phyloP scores from a whole-genome alignment of 2,888 invertebrate genomes.

The Ennomos erosarius region DNA sequence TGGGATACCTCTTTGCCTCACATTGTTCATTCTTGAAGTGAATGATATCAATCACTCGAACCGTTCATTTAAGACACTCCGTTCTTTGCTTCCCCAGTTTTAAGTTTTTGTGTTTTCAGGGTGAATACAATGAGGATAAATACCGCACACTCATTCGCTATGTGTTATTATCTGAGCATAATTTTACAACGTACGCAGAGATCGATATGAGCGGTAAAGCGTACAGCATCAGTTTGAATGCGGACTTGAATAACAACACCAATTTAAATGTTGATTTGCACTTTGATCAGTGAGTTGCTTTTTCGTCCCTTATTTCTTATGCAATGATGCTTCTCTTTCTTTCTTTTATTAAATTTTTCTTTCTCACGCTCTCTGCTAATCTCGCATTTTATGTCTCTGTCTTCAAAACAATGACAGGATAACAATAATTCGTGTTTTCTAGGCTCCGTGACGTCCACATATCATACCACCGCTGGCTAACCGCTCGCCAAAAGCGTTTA shows the following conservation, averaged over 20 bases:
- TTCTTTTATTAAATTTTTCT: no score
- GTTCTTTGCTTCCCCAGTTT: no score
- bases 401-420: no score
- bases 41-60: constrained; percentile 2
- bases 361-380: no score
- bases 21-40: constrained; percentile 3
- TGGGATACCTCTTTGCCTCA: constrained; percentile 1
- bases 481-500: constrained; percentile 86
- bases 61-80: background rate
- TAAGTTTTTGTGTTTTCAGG: constrained; percentile 65
- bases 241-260: constrained; percentile 88
- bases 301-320: no score
- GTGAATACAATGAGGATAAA: constrained; percentile 86
- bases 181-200: constrained; percentile 87
- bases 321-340: no score
- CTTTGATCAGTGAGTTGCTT: constrained; percentile 88
- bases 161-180: constrained; percentile 83
- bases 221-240: constrained; percentile 88
- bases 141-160: constrained; percentile 89
- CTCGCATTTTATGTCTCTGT: no score
- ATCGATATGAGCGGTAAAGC: constrained; percentile 87
- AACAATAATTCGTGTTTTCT: constrained; percentile 11
- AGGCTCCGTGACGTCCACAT: constrained; percentile 91
- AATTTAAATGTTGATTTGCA: constrained; percentile 89
- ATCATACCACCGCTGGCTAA: constrained; percentile 86